Evolutionary conservation across 2,113 vertebrate genomes (phyloP).

Genomic region (Apaloderma vittatum): DNA sequence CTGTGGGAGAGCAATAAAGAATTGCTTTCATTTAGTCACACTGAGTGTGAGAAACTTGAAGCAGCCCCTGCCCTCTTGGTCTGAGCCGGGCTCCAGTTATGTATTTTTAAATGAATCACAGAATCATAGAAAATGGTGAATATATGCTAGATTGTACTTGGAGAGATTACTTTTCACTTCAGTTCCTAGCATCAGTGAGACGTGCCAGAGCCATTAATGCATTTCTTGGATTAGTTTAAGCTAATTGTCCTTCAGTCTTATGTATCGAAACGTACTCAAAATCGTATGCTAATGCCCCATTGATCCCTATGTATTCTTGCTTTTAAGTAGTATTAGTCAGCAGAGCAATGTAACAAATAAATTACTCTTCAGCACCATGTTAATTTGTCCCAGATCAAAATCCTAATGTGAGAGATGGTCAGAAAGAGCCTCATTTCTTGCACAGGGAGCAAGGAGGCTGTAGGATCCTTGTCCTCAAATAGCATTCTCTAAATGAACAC

Average conservation of each 20-base stretch:
- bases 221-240: not conserved
- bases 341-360: not conserved
- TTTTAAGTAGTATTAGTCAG: not conserved
- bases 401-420: not conserved
- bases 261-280: not conserved
- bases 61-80: not conserved
- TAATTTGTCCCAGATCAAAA: not conserved
- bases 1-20: not conserved
- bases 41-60: not conserved
- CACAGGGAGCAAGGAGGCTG: not conserved
- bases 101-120: not conserved
- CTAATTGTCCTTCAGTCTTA: not conserved
- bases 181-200: not conserved
- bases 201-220: not conserved
- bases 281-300: not conserved
- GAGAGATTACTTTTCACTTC: not conserved
- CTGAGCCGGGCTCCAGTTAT: not conserved
- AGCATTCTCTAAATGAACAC: not conserved
- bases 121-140: too few relatives aligned
- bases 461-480: not conserved
- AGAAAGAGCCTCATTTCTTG: not conserved
- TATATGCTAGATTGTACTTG: not conserved
- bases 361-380: not conserved
- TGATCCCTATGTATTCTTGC: not conserved
- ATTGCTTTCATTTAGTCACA: not conserved